Conservation (phyloP, 2,888 invertebrate genomes). For the Chymomyza caudatula region DNA sequence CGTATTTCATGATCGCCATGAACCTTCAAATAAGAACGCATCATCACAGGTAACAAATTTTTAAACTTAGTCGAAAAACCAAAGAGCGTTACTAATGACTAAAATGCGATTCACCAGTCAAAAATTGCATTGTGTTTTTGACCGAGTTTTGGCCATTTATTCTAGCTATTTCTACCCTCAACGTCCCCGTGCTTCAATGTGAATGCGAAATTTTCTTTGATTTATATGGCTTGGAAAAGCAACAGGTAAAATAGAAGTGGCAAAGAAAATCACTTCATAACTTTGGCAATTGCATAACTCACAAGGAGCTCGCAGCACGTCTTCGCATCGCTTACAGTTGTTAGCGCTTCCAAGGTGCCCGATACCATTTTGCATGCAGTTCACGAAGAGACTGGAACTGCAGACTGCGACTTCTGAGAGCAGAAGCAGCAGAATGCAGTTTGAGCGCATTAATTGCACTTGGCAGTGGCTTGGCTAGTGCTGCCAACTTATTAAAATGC, state of each 20-base stretch:
- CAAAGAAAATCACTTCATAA: slow-evolving; percentile 7
- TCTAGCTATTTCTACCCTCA: slow-evolving; percentile 30
- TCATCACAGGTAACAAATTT: too few relatives aligned
- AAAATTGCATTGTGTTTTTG: slow-evolving; percentile 31
- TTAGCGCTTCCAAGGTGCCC: not conserved
- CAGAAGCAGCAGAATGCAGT: not conserved
- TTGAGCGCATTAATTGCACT: slow-evolving; percentile 5
- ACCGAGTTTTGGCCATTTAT: slow-evolving; percentile 65
- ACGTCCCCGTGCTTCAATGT: slow-evolving; percentile 9
- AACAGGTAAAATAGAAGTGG: slow-evolving; percentile 10
- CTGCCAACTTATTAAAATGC: slow-evolving; percentile 64
- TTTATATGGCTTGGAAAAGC: slow-evolving; percentile 2
- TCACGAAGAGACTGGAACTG: not conserved
- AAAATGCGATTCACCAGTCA: too few relatives aligned
- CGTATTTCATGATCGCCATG: too few relatives aligned
- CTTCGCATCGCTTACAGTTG: too few relatives aligned
- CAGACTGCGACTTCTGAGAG: not conserved
- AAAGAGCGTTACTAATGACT: too few relatives aligned
- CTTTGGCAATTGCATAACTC: slow-evolving; percentile 19
- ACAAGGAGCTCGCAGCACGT: not conserved
- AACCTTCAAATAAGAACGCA: too few relatives aligned
- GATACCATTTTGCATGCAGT: not conserved
- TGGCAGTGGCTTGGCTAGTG: slow-evolving; percentile 7
- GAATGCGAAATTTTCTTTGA: not conserved
- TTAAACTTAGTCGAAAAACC: too few relatives aligned